Evolutionary conservation across 2,888 invertebrate genomes (phyloP).

Genomic region (Seira musarum): DNA sequence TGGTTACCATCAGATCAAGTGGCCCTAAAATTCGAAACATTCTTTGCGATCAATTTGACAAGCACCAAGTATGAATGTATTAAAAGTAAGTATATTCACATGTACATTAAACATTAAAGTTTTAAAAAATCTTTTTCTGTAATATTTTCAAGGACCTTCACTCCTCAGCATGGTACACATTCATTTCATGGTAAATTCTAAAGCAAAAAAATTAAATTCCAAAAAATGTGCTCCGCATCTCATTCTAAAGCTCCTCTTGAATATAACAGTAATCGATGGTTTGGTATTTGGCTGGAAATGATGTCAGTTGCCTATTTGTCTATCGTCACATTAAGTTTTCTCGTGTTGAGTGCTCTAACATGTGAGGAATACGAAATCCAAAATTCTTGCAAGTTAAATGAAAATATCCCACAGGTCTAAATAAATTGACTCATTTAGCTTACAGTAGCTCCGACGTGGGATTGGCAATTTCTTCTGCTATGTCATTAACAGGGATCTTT

Average conservation of each 20-base stretch:
- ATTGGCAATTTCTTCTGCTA: slow-evolving; percentile 66
- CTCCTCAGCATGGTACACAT: slow-evolving; percentile 93
- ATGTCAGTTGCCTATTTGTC: slow-evolving; percentile 90
- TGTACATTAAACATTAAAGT: too few species aligned
- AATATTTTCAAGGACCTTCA: slow-evolving; percentile 74
- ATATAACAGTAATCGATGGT: slow-evolving; percentile 93
- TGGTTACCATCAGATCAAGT: slow-evolving; percentile 93
- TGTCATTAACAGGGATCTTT: slow-evolving; percentile 62
- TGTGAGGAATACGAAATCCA: too few species aligned
- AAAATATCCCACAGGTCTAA: too few species aligned
- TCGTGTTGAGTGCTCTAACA: too few species aligned
- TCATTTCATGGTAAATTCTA: too few species aligned
- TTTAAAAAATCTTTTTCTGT: slow-evolving; percentile 4
- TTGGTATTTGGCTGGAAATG: slow-evolving; percentile 93
- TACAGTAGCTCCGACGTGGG: slow-evolving; percentile 65
- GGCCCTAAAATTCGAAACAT: slow-evolving; percentile 86
- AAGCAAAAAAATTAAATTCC: too few species aligned
- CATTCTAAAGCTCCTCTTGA: too few species aligned
- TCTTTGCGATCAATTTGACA: slow-evolving; percentile 84
- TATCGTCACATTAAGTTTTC: slow-evolving; percentile 87
- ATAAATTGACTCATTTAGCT: too few species aligned
- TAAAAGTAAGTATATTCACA: too few species aligned
- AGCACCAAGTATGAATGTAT: slow-evolving; percentile 84
- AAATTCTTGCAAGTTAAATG: too few species aligned
- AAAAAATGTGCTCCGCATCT: too few species aligned